Evolutionary conservation across 2,113 vertebrate species (phyloP).

Genomic region (Xenotilapia leptura): DNA sequence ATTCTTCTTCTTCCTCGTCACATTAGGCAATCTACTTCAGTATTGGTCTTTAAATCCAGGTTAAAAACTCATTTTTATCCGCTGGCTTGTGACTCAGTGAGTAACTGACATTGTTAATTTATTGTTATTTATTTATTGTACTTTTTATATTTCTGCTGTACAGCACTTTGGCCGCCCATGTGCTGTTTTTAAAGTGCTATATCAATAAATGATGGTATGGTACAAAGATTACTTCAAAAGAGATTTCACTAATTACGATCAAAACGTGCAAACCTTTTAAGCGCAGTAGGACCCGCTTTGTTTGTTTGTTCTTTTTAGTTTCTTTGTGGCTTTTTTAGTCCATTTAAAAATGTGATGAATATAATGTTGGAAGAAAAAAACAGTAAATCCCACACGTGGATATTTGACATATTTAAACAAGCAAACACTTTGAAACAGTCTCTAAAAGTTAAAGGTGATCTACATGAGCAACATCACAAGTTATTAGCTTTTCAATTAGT

Average conservation of each 20-base stretch:
- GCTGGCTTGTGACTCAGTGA: not conserved
- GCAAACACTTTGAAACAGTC: not conserved
- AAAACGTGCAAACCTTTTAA: not conserved
- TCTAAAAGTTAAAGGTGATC: not conserved
- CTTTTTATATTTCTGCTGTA: not conserved
- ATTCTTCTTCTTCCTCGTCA: not conserved
- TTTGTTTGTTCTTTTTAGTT: not conserved
- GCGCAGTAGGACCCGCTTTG: not conserved
- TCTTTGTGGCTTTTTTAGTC: not conserved
- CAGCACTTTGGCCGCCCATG: not conserved
- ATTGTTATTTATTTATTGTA: not conserved
- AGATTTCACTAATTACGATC: not conserved
- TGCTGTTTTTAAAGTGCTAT: not conserved
- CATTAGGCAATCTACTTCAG: not conserved
- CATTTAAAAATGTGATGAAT: not conserved
- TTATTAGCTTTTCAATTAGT: not conserved
- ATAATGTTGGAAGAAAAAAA: not conserved
- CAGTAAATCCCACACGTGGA: not conserved
- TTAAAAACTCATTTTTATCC: rapidly evolving
- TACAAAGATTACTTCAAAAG: not conserved
- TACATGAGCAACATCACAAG: not conserved
- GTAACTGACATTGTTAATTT: not conserved
- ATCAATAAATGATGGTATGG: not conserved
- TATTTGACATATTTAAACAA: not conserved
- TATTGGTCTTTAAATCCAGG: not conserved